phyloP scores from a whole-genome alignment of 2,888 invertebrate genomes.

The Agrochola macilenta region DNA sequence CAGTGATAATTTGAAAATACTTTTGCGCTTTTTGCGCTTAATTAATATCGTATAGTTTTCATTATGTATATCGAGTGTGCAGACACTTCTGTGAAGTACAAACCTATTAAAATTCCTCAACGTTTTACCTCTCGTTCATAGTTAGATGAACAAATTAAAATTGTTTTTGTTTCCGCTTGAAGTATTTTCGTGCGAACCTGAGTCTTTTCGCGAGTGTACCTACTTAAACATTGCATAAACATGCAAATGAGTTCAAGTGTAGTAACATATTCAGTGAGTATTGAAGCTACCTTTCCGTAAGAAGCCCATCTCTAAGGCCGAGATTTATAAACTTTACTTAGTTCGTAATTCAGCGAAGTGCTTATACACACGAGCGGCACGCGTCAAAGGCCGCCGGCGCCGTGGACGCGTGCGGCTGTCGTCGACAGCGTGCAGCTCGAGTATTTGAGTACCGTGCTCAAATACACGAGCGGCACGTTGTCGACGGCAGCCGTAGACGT shows the following conservation, averaged over 20 bases:
- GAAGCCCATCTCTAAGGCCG: not conserved
- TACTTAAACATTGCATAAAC: slow-evolving; percentile 27
- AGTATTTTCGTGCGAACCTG: slow-evolving; percentile 41
- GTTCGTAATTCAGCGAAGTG: not conserved
- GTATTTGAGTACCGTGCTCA: too few relatives aligned
- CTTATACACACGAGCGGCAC: too few relatives aligned
- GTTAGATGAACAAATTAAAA: slow-evolving; percentile 55
- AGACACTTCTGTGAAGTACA: slow-evolving; percentile 34
- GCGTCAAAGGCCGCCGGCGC: too few relatives aligned
- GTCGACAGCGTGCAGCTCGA: too few relatives aligned
- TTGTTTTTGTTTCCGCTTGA: slow-evolving; percentile 51
- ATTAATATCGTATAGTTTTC: slow-evolving; percentile 17
- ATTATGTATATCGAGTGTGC: slow-evolving; percentile 18
- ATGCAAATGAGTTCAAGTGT: slow-evolving; percentile 10
- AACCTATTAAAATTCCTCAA: slow-evolving; percentile 50
- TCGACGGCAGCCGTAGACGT: too few relatives aligned
- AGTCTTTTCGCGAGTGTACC: slow-evolving; percentile 36
- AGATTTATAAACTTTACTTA: not conserved
- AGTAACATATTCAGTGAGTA: not conserved
- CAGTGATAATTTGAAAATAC: slow-evolving; percentile 5
- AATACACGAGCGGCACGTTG: too few relatives aligned
- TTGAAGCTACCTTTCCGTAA: not conserved
- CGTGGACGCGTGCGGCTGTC: too few relatives aligned
- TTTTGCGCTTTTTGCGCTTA: slow-evolving; percentile 27
- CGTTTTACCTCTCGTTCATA: slow-evolving; percentile 51